Conservation (phyloP, 1,140 invertebrate genomes). For the Pseudomyrmex cubaensis region DNA sequence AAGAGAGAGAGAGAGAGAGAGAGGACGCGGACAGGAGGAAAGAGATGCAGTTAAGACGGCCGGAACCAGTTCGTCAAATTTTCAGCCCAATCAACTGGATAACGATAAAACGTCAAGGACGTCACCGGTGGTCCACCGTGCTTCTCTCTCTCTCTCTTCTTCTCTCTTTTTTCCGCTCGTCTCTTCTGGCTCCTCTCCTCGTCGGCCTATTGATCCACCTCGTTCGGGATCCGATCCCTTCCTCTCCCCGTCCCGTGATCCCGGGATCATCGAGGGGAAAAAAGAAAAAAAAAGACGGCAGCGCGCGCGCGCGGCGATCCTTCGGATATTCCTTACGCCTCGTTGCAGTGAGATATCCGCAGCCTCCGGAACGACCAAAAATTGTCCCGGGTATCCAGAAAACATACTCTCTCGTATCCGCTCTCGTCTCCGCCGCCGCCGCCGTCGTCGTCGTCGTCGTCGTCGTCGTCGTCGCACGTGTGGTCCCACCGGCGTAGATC, state of each 20-base stretch:
- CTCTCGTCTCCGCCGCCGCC: background rate
- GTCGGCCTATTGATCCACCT: conserved; percentile 14
- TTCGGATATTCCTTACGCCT: conserved; percentile 66
- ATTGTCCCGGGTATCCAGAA: conserved; percentile 62
- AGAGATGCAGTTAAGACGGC: conserved; percentile 8
- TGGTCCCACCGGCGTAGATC: conserved; percentile 71
- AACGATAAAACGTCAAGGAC: conserved; percentile 71
- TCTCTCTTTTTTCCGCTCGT: background rate
- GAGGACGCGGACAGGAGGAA: conserved; percentile 2
- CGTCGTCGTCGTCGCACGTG: conserved; percentile 63
- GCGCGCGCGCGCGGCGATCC: conserved; percentile 28
- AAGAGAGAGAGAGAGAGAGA: conserved; percentile 46
- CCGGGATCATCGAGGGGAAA: conserved; percentile 4
- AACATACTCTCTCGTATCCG: conserved; percentile 49
- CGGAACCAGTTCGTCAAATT: conserved; percentile 74
- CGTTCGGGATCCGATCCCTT: conserved; percentile 13
- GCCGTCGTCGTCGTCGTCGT: background rate
- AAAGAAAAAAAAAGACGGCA: background rate
- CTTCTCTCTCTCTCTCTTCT: background rate
- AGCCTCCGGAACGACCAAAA: conserved; percentile 63
- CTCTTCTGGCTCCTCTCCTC: conserved; percentile 7
- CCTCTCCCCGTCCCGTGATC: conserved; percentile 3
- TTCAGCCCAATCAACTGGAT: conserved; percentile 69
- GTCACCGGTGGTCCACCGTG: conserved; percentile 59
- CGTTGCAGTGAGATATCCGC: conserved; percentile 68